Base-by-base conservation (phyloP, 2,797 vertebrate species). In the Siniperca scherzeri region DNA sequence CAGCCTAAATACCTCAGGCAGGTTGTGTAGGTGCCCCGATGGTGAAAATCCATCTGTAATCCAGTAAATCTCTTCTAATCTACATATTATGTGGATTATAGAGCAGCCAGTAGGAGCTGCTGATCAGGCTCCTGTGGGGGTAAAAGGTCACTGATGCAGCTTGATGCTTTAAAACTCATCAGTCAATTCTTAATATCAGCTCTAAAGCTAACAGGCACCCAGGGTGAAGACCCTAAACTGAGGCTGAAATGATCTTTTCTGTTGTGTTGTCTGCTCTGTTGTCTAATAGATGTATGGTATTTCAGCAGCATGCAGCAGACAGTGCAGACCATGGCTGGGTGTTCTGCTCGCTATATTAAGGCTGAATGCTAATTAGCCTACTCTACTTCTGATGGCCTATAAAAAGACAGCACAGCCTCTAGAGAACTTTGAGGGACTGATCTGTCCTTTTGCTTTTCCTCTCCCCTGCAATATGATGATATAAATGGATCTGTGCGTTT, bases 361-460 rank as follows among this genome's bases (percentile, higher is more conserved):
- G 74, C 87, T 78, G 81, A 69, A 87, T 90, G 89, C 92, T 92
- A 93, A 96, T 96, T 96, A 96, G 83, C 95, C 95, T 96, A 94
- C 94, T 96, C 90, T 83, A 95, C 95, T 96, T 96, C 75, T 86
- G 78, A 75, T 59, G 74, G 78, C 84, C 91, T 94, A 94, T 92
- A 92, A 95, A 95, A 90, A 87, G 87, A 81, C 17, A 48, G 59
- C 42, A 2, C 10, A 25, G 67, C 75, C 88, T 88, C 82, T 78
- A 74, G 80, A 88, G 89, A 57, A 79, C 66, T 70, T 73, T 48
- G 46, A 84, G 83, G 68, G 75, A 64, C 73, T 52, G 55, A 84
- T 67, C 65, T 70, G 72, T 82, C 78, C 61, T 71, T 60, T 70
- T 69, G 56, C 56, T 62, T 61, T 46, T 16, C 60, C 62, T 69